Conservation (phyloP, 2,797 vertebrate genomes). For the Lerista edwardsae region DNA sequence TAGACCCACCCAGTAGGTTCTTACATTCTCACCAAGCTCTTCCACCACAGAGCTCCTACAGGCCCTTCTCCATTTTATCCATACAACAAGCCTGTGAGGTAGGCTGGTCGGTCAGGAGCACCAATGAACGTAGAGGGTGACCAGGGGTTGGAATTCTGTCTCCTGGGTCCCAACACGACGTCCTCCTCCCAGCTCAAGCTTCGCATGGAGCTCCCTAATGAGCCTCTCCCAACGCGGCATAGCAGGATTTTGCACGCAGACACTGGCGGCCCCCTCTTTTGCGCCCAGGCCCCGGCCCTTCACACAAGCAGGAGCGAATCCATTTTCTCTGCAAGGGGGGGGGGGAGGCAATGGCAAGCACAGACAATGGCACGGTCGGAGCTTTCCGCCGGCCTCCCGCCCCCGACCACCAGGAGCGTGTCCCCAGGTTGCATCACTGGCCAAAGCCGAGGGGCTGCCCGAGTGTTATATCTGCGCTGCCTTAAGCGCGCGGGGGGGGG, state of each 20-base stretch:
- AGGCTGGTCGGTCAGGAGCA: background rate
- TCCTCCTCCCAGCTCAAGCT: too few relatives aligned
- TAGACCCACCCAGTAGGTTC: background rate
- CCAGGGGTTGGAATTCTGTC: too few relatives aligned
- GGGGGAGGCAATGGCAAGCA: background rate
- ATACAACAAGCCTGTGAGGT: background rate
- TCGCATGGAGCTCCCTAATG: background rate
- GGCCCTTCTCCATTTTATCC: background rate
- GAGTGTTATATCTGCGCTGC: background rate
- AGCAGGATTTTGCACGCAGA: too few relatives aligned
- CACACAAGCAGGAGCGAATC: background rate
- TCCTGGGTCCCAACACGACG: too few relatives aligned
- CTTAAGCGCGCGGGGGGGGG: too few relatives aligned
- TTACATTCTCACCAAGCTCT: background rate
- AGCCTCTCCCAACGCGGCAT: too few relatives aligned
- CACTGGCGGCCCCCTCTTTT: background rate
- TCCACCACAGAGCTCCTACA: background rate
- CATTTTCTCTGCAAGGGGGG: background rate
- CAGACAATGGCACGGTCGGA: too few relatives aligned
- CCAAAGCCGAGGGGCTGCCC: background rate
- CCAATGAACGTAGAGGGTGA: too few relatives aligned
- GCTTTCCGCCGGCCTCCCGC: background rate
- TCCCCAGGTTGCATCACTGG: background rate
- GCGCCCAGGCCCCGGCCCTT: background rate
- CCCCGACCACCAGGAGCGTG: background rate